Evolutionary conservation across 2,888 invertebrate species (phyloP).

Genomic region (Limnephilus marmoratus): DNA sequence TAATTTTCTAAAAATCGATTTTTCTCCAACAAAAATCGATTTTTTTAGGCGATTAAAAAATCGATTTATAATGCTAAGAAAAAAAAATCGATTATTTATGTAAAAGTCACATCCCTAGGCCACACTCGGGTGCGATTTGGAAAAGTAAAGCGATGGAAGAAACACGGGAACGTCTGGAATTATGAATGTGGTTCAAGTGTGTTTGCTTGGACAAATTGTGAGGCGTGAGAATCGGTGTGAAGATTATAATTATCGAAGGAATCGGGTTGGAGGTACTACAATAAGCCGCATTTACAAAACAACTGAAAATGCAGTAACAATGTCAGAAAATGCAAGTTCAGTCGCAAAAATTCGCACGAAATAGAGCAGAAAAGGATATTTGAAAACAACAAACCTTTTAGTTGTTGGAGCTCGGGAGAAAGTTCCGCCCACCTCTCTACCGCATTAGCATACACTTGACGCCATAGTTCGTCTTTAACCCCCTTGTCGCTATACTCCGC

Average conservation of each 20-base stretch:
- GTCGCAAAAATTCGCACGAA: not conserved
- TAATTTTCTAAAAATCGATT: too few species aligned
- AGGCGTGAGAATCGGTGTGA: not conserved
- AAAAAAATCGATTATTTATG: too few species aligned
- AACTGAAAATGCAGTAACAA: not conserved
- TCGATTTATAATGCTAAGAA: too few species aligned
- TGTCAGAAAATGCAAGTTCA: not conserved
- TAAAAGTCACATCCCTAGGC: too few species aligned
- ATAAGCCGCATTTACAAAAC: too few species aligned
- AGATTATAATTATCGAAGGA: not conserved
- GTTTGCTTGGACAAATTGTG: not conserved
- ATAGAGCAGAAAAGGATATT: not conserved
- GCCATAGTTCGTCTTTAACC: not conserved
- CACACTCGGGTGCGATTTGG: too few species aligned
- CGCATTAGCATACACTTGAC: not conserved
- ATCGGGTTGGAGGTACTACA: not conserved
- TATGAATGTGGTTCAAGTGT: too few species aligned
- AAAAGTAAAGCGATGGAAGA: too few species aligned
- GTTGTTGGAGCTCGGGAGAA: not conserved
- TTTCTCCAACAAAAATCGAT: too few species aligned
- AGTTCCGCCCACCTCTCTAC: not conserved
- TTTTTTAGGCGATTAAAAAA: too few species aligned
- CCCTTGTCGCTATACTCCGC: not conserved
- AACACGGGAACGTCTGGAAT: too few species aligned
- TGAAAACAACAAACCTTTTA: not conserved